Percentiles rank a stretch among this genome's conserved stretches.
These are phyloP conservation scores for Capromys pilorides DNA, from an alignment of 2,797 vertebrate species.

Conservation along the genomic window DNA sequence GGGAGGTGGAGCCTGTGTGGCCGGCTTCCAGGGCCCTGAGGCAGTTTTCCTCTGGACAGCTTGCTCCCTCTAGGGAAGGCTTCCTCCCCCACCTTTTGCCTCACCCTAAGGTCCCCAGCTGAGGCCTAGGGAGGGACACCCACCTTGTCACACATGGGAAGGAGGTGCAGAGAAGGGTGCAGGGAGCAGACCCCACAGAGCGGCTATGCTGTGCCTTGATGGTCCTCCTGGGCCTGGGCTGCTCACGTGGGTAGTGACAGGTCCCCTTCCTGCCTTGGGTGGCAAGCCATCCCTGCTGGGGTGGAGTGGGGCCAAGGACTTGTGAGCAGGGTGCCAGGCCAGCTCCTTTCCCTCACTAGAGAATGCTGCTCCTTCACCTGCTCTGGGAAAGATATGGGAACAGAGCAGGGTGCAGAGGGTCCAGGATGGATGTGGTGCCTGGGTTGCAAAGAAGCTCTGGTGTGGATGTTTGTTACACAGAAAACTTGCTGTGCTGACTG, in stretches of 20 bases:
- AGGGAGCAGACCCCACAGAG: background rate
- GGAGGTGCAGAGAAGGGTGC: rapidly evolving
- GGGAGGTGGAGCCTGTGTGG: background rate
- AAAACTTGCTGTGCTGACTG: background rate
- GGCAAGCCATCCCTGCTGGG: background rate
- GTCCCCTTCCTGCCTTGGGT: background rate
- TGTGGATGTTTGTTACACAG: background rate
- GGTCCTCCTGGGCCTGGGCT: background rate
- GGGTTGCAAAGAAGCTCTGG: background rate
- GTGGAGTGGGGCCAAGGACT: rapidly evolving
- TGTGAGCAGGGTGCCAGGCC: background rate
- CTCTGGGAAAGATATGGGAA: background rate
- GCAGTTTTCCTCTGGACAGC: background rate
- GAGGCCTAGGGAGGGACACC: background rate
- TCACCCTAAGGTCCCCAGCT: background rate
- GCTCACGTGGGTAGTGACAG: background rate
- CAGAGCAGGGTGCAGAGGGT: background rate
- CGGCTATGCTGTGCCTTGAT: background rate
- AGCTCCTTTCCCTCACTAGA: background rate
- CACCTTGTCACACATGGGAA: background rate
- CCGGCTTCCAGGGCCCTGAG: background rate
- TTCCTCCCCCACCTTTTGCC: background rate
- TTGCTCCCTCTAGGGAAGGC: background rate
- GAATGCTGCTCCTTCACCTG: background rate
- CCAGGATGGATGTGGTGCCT: background rate